phyloP scores from a whole-genome alignment of 2,113 vertebrate genomes.

The Rostratula benghalensis region DNA sequence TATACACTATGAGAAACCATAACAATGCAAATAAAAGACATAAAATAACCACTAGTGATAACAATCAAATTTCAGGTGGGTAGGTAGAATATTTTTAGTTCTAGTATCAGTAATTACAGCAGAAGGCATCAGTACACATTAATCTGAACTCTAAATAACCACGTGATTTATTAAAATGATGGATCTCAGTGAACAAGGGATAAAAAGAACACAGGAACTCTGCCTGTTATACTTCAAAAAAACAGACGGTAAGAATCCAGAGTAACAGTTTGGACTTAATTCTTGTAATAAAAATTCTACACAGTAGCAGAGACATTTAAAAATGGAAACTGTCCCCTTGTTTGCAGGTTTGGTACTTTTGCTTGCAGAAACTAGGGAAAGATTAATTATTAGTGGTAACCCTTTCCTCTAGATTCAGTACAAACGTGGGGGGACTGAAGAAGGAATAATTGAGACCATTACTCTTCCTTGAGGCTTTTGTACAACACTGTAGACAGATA shows the following conservation, averaged over 20 bases:
- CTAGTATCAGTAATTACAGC: neutral
- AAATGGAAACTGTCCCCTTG: neutral
- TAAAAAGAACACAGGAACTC: neutral
- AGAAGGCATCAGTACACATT: neutral
- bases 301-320: neutral
- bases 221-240: neutral
- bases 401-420: neutral
- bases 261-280: neutral
- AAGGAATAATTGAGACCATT: neutral
- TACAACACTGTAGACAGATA: neutral
- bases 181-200: neutral
- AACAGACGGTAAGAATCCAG: neutral
- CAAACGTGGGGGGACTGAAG: neutral
- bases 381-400: constrained; percentile 8
- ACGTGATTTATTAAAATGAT: neutral
- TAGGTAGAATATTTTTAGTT: neutral
- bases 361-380: neutral
- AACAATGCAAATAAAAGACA: neutral
- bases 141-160: neutral
- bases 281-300: neutral
- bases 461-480: neutral
- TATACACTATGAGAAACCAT: neutral
- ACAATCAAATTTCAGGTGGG: accelerated
- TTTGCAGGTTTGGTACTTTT: neutral
- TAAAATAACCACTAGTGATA: neutral